Evolutionary conservation across 1,140 invertebrate genomes (phyloP).

Genomic region (Centruroides sculpturatus): DNA sequence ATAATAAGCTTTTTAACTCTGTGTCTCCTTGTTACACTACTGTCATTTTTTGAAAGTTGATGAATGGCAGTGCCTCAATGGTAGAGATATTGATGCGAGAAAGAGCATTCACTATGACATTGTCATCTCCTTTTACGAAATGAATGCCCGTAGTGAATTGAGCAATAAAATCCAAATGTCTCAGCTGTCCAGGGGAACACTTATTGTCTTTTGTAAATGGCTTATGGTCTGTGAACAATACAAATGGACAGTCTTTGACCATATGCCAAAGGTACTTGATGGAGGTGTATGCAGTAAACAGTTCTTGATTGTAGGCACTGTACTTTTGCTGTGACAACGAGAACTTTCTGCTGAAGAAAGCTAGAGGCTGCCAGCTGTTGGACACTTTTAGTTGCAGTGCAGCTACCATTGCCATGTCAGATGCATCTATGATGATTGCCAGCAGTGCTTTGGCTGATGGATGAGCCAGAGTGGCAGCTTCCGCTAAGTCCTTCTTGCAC

Average conservation of each 20-base stretch:
- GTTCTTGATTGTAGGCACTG: not conserved
- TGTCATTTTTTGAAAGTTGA: too few relatives aligned
- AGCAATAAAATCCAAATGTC: too few relatives aligned
- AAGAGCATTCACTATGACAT: too few relatives aligned
- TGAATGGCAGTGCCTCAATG: too few relatives aligned
- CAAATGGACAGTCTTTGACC: not conserved
- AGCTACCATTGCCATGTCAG: not conserved
- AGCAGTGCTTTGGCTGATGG: not conserved
- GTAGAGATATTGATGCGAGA: too few relatives aligned
- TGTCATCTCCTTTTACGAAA: too few relatives aligned
- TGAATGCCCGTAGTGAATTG: too few relatives aligned
- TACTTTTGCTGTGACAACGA: not conserved
- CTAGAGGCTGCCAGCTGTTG: not conserved
- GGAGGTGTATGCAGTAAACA: not conserved
- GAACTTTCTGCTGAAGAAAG: not conserved
- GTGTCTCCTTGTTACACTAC: too few relatives aligned
- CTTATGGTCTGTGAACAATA: not conserved
- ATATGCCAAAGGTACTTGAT: not conserved
- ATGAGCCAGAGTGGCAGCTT: not conserved
- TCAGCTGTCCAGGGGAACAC: too few relatives aligned
- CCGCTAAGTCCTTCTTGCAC: constrained; percentile 19
- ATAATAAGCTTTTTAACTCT: too few relatives aligned
- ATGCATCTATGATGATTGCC: not conserved
- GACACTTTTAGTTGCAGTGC: not conserved
- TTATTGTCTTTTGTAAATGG: too few relatives aligned